Evolutionary conservation across 2,888 invertebrate species (phyloP).

Genomic region (Empis stercorea): DNA sequence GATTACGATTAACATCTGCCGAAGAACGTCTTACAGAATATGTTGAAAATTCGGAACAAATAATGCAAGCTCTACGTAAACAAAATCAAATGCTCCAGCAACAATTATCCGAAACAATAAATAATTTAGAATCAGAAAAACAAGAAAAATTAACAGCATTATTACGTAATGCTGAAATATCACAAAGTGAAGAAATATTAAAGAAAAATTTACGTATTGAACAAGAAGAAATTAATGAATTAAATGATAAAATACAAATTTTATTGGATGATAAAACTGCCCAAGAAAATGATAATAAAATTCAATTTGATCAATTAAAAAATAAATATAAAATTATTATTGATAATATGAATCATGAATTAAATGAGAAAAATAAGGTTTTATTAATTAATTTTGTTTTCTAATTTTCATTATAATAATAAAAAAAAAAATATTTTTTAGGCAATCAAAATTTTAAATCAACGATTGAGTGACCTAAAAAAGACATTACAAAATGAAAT

Average conservation of each 20-base stretch:
- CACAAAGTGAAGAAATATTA: constrained; percentile 64
- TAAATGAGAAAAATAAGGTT: constrained; percentile 53
- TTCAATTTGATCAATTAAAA: constrained; percentile 17
- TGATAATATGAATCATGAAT: constrained; percentile 35
- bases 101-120: constrained; percentile 21
- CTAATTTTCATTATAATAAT: no score
- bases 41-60: constrained; percentile 29
- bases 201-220: constrained; percentile 60
- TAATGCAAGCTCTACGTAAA: constrained; percentile 24
- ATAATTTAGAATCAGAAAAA: constrained; percentile 40
- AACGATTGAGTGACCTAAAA: constrained; percentile 78
- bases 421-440: no score
- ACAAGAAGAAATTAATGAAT: constrained; percentile 45
- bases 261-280: constrained; percentile 21
- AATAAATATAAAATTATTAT: constrained; percentile 21
- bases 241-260: constrained; percentile 42
- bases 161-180: constrained; percentile 67
- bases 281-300: constrained; percentile 20
- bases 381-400: no score
- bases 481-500: constrained; percentile 83
- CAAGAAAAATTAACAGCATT: constrained; percentile 63
- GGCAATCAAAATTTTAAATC: constrained; percentile 79
- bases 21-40: constrained; percentile 33
- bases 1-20: constrained; percentile 24
- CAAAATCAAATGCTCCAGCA: constrained; percentile 26